These are phyloP conservation scores for Gerris lacustris DNA, from an alignment of 2,888 invertebrate genomes.

Conservation along the genomic window DNA sequence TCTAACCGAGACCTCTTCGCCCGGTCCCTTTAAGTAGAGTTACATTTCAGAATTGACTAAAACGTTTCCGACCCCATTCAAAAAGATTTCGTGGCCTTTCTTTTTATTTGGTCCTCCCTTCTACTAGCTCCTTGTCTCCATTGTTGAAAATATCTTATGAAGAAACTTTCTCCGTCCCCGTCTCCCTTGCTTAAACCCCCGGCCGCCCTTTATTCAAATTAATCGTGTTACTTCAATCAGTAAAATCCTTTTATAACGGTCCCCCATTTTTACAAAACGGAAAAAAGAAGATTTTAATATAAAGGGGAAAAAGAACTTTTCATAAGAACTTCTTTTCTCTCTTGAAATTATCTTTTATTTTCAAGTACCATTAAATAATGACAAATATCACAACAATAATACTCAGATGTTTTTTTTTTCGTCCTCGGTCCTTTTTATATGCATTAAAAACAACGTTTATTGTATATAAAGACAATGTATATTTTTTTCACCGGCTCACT, in stretches of 20 bases:
- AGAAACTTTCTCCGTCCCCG: background rate
- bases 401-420: too few species aligned
- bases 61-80: conserved; percentile 1
- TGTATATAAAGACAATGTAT: too few species aligned
- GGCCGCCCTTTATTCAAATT: background rate
- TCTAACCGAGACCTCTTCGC: background rate
- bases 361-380: too few species aligned
- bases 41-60: conserved; percentile 1
- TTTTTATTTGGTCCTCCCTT: background rate
- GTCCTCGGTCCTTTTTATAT: too few species aligned
- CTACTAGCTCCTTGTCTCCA: background rate
- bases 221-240: conserved; percentile 3
- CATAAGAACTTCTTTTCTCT: background rate
- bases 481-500: too few species aligned
- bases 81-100: background rate
- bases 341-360: too few species aligned
- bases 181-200: background rate
- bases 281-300: background rate
- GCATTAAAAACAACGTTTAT: too few species aligned
- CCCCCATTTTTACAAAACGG: background rate
- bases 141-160: conserved; percentile 1
- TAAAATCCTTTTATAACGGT: background rate
- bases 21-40: background rate
- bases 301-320: background rate
- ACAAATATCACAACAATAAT: too few species aligned